Conservation (phyloP, 2,888 invertebrate genomes). For the Xestoiulus laeticollis region DNA sequence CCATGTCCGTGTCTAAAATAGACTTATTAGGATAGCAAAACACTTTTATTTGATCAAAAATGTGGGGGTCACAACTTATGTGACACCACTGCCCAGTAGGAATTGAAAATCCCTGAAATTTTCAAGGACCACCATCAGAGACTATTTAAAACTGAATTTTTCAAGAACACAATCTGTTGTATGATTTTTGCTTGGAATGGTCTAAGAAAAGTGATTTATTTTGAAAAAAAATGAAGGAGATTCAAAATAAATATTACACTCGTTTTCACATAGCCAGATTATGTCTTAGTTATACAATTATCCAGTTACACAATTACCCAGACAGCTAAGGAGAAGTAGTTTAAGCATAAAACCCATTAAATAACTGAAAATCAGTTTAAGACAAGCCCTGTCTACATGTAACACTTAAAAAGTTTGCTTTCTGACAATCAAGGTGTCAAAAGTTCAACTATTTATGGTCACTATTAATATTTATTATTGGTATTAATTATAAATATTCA, state of each 20-base stretch:
- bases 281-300: not conserved
- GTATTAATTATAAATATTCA: slow-evolving; percentile 49
- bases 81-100: not conserved
- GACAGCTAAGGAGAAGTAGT: not conserved
- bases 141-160: no score
- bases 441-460: slow-evolving; percentile 24
- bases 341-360: not conserved
- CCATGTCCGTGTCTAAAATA: not conserved
- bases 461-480: slow-evolving; percentile 41
- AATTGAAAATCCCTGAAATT: no score
- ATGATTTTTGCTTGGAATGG: no score
- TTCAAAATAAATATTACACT: no score
- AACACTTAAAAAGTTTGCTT: not conserved
- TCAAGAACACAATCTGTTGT: no score
- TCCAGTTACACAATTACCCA: not conserved
- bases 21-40: not conserved
- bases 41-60: not conserved
- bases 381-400: not conserved
- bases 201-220: no score
- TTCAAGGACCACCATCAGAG: no score
- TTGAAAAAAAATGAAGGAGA: no score
- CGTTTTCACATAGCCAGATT: no score
- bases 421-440: slow-evolving; percentile 41
- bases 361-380: not conserved
- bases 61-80: not conserved